Evolutionary conservation across 2,888 invertebrate genomes (phyloP).

Genomic region (Euclidia mi): DNA sequence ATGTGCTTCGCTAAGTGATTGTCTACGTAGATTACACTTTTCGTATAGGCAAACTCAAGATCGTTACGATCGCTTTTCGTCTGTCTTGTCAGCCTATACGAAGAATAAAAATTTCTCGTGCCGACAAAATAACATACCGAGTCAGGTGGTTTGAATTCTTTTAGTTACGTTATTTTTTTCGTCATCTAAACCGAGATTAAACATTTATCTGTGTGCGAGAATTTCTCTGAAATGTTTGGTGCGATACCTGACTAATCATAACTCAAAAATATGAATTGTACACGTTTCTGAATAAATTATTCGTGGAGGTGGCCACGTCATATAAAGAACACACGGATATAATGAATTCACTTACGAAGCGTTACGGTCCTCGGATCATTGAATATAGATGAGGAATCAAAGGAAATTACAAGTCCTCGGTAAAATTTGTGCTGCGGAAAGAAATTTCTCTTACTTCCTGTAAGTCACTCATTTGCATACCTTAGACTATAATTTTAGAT

Average conservation of each 20-base stretch:
- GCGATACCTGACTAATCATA: slow-evolving; percentile 16
- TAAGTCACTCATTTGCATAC: slow-evolving; percentile 76
- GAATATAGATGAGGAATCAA: slow-evolving; percentile 89
- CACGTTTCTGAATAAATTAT: slow-evolving; percentile 50
- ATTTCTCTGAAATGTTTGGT: no score
- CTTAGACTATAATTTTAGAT: slow-evolving; percentile 57
- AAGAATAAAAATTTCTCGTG: no score
- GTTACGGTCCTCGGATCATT: slow-evolving; percentile 85
- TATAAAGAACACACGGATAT: slow-evolving; percentile 78
- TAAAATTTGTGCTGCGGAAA: slow-evolving; percentile 84
- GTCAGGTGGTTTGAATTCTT: no score
- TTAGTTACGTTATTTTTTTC: no score
- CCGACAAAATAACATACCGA: no score
- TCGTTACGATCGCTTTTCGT: background rate
- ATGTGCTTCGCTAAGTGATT: slow-evolving; percentile 61
- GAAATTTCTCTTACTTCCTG: slow-evolving; percentile 74
- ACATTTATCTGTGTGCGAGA: no score
- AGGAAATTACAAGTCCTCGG: slow-evolving; percentile 85
- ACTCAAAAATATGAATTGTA: slow-evolving; percentile 30
- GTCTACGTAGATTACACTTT: slow-evolving; percentile 22
- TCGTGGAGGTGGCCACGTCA: slow-evolving; percentile 53
- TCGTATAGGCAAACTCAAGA: no score
- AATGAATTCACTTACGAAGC: slow-evolving; percentile 87
- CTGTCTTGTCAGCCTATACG: background rate
- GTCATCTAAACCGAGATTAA: no score